Evolutionary conservation across 2,113 vertebrate species (phyloP).

Genomic region (Lophochroa leadbeateri): DNA sequence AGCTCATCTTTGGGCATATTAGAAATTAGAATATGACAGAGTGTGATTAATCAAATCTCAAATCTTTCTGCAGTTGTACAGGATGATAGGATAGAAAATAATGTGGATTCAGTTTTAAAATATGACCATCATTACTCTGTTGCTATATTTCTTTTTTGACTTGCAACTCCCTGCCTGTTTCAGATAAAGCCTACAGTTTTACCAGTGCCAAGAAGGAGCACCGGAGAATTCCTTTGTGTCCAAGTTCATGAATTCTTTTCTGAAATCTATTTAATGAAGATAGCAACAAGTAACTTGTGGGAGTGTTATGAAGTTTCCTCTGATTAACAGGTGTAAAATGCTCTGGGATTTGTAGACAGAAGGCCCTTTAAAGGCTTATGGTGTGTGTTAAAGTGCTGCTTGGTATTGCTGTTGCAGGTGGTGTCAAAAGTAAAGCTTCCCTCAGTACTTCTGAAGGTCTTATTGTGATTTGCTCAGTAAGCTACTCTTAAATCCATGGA

Average conservation of each 20-base stretch:
- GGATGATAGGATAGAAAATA: not conserved
- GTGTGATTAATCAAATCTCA: not conserved
- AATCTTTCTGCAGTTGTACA: not conserved
- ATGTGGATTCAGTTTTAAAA: not conserved
- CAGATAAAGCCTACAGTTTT: not conserved
- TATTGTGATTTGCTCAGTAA: not conserved
- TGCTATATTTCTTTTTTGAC: not conserved
- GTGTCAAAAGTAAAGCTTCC: not conserved
- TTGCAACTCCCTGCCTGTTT: not conserved
- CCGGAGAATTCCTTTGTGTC: not conserved
- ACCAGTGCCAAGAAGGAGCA: not conserved
- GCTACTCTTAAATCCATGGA: not conserved
- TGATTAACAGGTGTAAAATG: not conserved
- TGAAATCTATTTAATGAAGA: not conserved
- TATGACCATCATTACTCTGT: accelerated
- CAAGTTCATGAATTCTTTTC: not conserved
- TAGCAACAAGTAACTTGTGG: not conserved
- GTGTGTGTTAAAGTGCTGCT: not conserved
- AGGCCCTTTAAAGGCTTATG: not conserved
- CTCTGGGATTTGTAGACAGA: not conserved
- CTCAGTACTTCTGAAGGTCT: not conserved
- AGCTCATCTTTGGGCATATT: not conserved
- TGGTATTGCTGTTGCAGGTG: not conserved
- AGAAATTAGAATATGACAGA: not conserved
- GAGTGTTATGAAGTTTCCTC: not conserved